Conservation (phyloP, 2,888 invertebrate genomes). For the Diadegma fenestrale region DNA sequence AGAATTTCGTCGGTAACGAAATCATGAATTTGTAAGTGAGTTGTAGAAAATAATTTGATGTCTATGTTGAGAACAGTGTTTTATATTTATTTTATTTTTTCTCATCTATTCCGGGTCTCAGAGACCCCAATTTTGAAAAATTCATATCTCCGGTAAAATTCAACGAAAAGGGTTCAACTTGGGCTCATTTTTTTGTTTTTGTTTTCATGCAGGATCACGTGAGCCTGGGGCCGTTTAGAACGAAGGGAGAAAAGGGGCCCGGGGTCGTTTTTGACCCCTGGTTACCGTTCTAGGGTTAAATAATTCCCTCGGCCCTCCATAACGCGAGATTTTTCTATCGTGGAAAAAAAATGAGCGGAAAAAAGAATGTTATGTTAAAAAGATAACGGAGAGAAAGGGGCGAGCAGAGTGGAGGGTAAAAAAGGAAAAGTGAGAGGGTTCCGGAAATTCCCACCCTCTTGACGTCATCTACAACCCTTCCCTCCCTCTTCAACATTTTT, state of each 20-base stretch:
- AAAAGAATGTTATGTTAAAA: not conserved
- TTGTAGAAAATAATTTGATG: not conserved
- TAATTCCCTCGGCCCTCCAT: not conserved
- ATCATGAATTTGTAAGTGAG: not conserved
- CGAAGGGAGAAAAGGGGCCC: too few relatives aligned
- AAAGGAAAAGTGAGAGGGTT: not conserved
- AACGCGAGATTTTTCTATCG: not conserved
- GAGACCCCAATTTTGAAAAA: too few relatives aligned
- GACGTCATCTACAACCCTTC: constrained; percentile 40
- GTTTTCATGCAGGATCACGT: too few relatives aligned
- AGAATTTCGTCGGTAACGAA: not conserved
- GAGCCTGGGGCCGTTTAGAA: too few relatives aligned
- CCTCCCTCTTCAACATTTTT: not conserved
- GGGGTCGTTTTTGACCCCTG: too few relatives aligned
- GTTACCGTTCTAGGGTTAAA: too few relatives aligned
- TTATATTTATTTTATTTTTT: too few relatives aligned
- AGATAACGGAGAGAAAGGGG: not conserved
- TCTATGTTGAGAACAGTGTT: not conserved
- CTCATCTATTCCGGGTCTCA: too few relatives aligned
- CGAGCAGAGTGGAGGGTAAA: constrained; percentile 2
- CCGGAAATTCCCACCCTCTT: constrained; percentile 33
- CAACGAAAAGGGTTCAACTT: too few relatives aligned
- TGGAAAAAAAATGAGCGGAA: not conserved
- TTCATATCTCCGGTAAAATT: too few relatives aligned
- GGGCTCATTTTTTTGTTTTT: too few relatives aligned